Evolutionary conservation across 2,888 invertebrate genomes (phyloP).

Genomic region (Chydorus sphaericus): DNA sequence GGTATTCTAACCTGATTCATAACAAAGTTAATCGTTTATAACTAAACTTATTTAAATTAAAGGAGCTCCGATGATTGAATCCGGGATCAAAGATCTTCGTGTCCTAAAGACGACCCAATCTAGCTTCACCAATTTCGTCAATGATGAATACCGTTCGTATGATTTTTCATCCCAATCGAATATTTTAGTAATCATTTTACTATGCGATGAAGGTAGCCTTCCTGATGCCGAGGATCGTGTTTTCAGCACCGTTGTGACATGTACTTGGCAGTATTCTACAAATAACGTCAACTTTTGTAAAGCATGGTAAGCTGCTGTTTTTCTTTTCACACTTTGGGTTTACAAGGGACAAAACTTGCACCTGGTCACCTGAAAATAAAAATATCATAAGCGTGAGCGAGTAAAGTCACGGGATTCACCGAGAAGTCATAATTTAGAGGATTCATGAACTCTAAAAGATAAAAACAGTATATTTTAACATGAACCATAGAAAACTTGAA

Average conservation of each 20-base stretch:
- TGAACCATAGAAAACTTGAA: too few relatives aligned
- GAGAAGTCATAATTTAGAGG: too few relatives aligned
- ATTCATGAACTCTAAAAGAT: too few relatives aligned
- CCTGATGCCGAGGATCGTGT: conserved; percentile 60
- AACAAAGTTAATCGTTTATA: too few relatives aligned
- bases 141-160: conserved; percentile 54
- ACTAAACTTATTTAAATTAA: conserved; percentile 16
- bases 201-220: conserved; percentile 37
- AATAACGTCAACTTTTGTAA: conserved; percentile 49
- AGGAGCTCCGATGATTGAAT: conserved; percentile 44
- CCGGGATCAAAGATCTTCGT: conserved; percentile 51
- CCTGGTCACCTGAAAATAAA: background rate
- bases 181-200: background rate
- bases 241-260: conserved; percentile 59
- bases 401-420: too few relatives aligned
- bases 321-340: too few relatives aligned
- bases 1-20: conserved; percentile 37
- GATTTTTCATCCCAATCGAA: background rate
- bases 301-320: conserved; percentile 48
- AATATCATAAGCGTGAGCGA: too few relatives aligned
- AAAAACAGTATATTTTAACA: too few relatives aligned
- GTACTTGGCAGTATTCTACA: conserved; percentile 55
- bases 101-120: conserved; percentile 69
- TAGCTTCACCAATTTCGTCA: conserved; percentile 60
- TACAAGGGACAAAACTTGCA: background rate